Conservation (phyloP, 2,888 invertebrate species). For the Taenaris catops region DNA sequence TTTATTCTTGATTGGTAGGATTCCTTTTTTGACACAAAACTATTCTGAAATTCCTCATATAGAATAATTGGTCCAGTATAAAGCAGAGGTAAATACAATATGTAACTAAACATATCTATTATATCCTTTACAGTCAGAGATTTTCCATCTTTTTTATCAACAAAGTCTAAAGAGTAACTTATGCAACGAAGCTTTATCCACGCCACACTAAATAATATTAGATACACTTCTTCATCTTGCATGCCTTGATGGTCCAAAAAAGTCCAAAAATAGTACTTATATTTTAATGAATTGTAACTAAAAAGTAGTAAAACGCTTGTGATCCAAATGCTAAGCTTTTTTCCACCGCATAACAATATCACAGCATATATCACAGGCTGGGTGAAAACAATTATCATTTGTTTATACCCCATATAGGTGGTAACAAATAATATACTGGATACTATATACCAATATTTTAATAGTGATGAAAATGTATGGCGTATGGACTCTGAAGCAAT, state of each 20-base stretch:
- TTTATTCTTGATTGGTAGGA: slow-evolving; percentile 45
- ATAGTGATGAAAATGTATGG: slow-evolving; percentile 31
- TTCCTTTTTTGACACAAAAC: slow-evolving; percentile 41
- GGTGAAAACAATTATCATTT: slow-evolving; percentile 65
- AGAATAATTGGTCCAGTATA: slow-evolving; percentile 91
- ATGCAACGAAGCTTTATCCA: slow-evolving; percentile 89
- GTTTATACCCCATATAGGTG: slow-evolving; percentile 64
- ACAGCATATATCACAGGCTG: slow-evolving; percentile 77
- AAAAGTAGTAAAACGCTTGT: slow-evolving; percentile 68
- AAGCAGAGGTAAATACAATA: slow-evolving; percentile 90
- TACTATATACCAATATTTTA: slow-evolving; percentile 77
- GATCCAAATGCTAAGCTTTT: slow-evolving; percentile 75
- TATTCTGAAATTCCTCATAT: slow-evolving; percentile 84
- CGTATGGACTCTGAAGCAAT: slow-evolving; percentile 72
- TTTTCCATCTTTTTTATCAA: slow-evolving; percentile 37
- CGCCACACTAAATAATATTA: slow-evolving; percentile 78
- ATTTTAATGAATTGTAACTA: slow-evolving; percentile 71
- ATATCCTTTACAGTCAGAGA: slow-evolving; percentile 31
- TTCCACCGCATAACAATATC: slow-evolving; percentile 63
- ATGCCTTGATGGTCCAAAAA: slow-evolving; percentile 60
- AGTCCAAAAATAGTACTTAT: slow-evolving; percentile 62
- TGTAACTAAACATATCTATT: slow-evolving; percentile 84
- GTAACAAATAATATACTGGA: slow-evolving; percentile 69
- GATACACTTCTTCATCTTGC: slow-evolving; percentile 72
- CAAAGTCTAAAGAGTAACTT: slow-evolving; percentile 84